Conservation (phyloP, 2,888 invertebrate genomes). For the Drosophila glabriapex region DNA sequence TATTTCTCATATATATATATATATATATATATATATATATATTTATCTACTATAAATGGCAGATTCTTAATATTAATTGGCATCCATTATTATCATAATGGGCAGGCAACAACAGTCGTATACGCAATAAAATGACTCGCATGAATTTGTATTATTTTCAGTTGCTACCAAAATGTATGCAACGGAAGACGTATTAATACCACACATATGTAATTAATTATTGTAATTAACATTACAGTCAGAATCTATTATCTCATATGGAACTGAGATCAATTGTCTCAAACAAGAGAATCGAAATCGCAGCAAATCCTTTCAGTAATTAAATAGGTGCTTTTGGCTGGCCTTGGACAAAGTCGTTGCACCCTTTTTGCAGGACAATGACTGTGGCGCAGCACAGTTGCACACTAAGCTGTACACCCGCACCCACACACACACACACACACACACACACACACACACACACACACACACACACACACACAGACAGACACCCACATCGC, state of each 20-base stretch:
- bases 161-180: not conserved
- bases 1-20: conserved; percentile 13
- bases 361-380: conserved; percentile 68
- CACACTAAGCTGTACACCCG: conserved; percentile 3
- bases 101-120: not conserved
- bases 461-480: not conserved
- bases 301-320: conserved; percentile 16
- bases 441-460: not conserved
- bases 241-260: not conserved
- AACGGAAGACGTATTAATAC: not conserved
- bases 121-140: not conserved
- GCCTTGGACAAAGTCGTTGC: conserved; percentile 53
- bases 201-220: not conserved
- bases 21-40: not conserved
- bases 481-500: not conserved
- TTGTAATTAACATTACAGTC: not conserved
- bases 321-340: conserved; percentile 14
- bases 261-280: not conserved
- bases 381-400: conserved; percentile 38
- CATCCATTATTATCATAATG: not conserved
- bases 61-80: conserved; percentile 4
- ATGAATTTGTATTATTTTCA: not conserved
- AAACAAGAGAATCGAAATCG: not conserved
- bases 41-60: conserved; percentile 2
- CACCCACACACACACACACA: not conserved